Conservation (phyloP, 1,140 invertebrate genomes). For the Drosophila pseudoobscura region DNA sequence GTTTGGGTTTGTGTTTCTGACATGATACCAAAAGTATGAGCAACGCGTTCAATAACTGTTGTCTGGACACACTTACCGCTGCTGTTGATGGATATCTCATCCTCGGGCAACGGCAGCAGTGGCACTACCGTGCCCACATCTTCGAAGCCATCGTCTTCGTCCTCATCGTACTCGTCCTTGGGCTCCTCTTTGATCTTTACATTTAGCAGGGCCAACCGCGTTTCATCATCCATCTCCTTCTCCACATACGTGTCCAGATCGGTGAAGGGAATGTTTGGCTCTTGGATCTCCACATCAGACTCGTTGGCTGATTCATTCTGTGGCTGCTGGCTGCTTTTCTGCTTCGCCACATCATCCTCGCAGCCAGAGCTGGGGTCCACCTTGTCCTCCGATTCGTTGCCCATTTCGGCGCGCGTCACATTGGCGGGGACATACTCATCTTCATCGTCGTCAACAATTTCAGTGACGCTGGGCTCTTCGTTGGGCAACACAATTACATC, state of each 20-base stretch:
- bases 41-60: conserved; percentile 16
- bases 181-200: conserved; percentile 80
- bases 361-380: conserved; percentile 13
- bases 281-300: conserved; percentile 82
- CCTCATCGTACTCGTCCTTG: conserved; percentile 80
- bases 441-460: conserved; percentile 81
- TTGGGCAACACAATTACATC: conserved; percentile 82
- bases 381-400: conserved; percentile 47
- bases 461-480: conserved; percentile 80
- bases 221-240: conserved; percentile 73
- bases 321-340: conserved; percentile 27
- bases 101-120: conserved; percentile 60
- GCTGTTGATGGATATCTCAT: conserved; percentile 78
- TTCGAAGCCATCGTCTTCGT: conserved; percentile 85
- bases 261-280: conserved; percentile 82
- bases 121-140: conserved; percentile 83
- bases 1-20: conserved; percentile 81
- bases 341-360: conserved; percentile 7
- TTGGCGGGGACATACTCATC: conserved; percentile 77
- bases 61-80: conserved; percentile 70
- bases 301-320: conserved; percentile 78
- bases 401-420: conserved; percentile 56
- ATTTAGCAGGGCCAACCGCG: conserved; percentile 53
- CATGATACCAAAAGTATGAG: conserved; percentile 20
- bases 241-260: conserved; percentile 84